phyloP scores from a whole-genome alignment of 2,797 vertebrate genomes.

The Mormyrus hasselquistii region DNA sequence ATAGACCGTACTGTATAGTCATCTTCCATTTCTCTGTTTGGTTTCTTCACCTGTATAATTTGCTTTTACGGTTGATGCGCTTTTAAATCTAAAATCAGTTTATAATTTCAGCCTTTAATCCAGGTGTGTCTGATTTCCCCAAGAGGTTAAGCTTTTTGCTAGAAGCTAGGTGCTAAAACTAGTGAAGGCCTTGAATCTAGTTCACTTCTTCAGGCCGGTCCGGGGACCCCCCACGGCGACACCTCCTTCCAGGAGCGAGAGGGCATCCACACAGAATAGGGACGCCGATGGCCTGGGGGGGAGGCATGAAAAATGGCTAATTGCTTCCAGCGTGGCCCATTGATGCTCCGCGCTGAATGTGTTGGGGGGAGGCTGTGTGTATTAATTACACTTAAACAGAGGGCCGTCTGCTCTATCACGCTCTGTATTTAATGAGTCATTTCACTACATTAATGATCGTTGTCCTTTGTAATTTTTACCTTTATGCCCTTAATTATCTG shows the following conservation, averaged over 20 bases:
- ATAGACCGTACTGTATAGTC: not conserved
- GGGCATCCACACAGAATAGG: not conserved
- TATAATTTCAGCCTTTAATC: not conserved
- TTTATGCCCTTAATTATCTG: not conserved
- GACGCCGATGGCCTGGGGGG: not conserved
- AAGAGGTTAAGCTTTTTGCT: not conserved
- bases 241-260: not conserved
- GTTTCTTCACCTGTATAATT: not conserved
- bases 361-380: not conserved
- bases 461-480: not conserved
- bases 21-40: not conserved
- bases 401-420: not conserved
- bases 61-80: not conserved
- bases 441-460: not conserved
- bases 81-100: not conserved
- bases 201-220: not conserved
- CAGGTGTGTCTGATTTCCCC: not conserved
- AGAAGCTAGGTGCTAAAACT: not conserved
- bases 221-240: not conserved
- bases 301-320: not conserved
- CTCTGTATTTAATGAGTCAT: slow-evolving; percentile 5
- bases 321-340: not conserved
- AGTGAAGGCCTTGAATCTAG: not conserved
- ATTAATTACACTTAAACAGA: slow-evolving; percentile 3
- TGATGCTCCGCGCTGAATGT: not conserved